Conservation (phyloP, 2,888 invertebrate species). For the Clusia tigrina region DNA sequence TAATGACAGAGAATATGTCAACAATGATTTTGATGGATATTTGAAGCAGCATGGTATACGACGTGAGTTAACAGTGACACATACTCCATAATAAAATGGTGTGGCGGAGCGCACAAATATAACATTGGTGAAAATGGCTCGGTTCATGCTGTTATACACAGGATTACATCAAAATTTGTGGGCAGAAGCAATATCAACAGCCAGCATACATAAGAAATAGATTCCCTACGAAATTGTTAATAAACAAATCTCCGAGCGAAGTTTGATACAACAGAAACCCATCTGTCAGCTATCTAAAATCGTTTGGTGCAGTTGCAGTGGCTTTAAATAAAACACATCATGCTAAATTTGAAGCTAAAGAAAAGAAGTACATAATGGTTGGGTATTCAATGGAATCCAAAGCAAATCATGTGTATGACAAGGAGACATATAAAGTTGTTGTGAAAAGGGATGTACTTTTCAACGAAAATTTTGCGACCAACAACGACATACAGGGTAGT, state of each 20-base stretch:
- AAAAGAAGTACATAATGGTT: slow-evolving; percentile 12
- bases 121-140: slow-evolving; percentile 27
- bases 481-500: no score
- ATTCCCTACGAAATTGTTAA: neutral
- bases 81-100: slow-evolving; percentile 31
- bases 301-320: slow-evolving; percentile 26
- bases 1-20: slow-evolving; percentile 28
- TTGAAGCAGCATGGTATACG: slow-evolving; percentile 23
- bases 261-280: slow-evolving; percentile 28
- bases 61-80: slow-evolving; percentile 25
- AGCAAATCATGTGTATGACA: slow-evolving; percentile 29
- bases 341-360: slow-evolving; percentile 11
- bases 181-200: no score
- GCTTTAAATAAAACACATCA: slow-evolving; percentile 10
- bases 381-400: slow-evolving; percentile 31
- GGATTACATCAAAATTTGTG: slow-evolving; percentile 19
- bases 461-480: slow-evolving; percentile 13
- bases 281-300: slow-evolving; percentile 23
- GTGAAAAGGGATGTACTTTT: slow-evolving; percentile 10
- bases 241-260: slow-evolving; percentile 27
- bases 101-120: slow-evolving; percentile 26
- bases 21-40: slow-evolving; percentile 24
- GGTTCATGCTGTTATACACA: slow-evolving; percentile 26
- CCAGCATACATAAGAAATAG: slow-evolving; percentile 31
- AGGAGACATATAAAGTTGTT: slow-evolving; percentile 17